Evolutionary conservation across 2,888 invertebrate genomes (phyloP).

Genomic region (Fabriciana adippe): DNA sequence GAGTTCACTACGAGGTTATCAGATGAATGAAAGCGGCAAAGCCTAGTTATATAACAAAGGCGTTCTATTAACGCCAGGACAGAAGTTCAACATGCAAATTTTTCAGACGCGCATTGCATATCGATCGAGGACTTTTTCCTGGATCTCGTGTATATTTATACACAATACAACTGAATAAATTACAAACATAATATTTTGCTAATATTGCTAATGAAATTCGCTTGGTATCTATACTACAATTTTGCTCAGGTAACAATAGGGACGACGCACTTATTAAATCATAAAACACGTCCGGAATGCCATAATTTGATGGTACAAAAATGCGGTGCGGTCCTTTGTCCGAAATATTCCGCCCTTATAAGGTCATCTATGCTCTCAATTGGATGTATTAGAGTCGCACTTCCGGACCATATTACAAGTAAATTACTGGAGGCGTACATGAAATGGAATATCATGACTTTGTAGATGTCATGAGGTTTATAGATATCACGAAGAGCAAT

Average conservation of each 20-base stretch:
- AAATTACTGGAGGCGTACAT: constrained; percentile 30
- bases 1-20: not conserved
- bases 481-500: not conserved
- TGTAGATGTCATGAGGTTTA: constrained; percentile 6
- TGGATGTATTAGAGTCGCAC: constrained; percentile 34
- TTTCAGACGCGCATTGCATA: too few relatives aligned
- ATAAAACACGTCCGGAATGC: constrained; percentile 21
- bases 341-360: constrained; percentile 41
- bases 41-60: not conserved
- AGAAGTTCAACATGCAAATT: too few relatives aligned
- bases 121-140: too few relatives aligned
- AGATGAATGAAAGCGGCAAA: not conserved
- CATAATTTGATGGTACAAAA: constrained; percentile 23
- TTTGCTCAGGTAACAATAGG: constrained; percentile 6
- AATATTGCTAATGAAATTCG: too few relatives aligned
- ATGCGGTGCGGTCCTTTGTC: constrained; percentile 34
- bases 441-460: constrained; percentile 20
- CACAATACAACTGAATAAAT: too few relatives aligned
- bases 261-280: constrained; percentile 18
- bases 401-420: constrained; percentile 32
- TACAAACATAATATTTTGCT: too few relatives aligned
- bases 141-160: too few relatives aligned
- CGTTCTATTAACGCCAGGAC: not conserved
- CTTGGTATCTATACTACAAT: not conserved
- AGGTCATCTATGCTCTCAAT: constrained; percentile 39